Conservation (phyloP, 2,888 invertebrate species). For the Amaurobius ferox region DNA sequence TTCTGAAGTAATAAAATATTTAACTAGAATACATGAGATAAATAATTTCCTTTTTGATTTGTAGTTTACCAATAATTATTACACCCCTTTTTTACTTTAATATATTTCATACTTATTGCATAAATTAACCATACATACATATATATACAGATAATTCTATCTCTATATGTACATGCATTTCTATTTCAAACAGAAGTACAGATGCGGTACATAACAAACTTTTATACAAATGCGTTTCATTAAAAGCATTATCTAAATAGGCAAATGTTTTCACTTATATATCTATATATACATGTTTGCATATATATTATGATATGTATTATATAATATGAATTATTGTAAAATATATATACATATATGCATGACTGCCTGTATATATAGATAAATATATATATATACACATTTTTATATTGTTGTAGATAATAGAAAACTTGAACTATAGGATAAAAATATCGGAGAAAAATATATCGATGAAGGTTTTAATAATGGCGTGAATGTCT, state of each 20-base stretch:
- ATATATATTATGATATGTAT: background rate
- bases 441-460: background rate
- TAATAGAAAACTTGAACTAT: background rate
- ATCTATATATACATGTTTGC: background rate
- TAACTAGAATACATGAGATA: too few species aligned
- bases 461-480: background rate
- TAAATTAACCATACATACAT: too few species aligned
- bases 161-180: too few species aligned
- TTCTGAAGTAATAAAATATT: too few species aligned
- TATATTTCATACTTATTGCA: too few species aligned
- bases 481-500: background rate
- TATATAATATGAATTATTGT: background rate
- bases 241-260: background rate
- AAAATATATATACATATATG: background rate
- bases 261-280: slow-evolving; percentile 3
- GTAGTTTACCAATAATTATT: too few species aligned
- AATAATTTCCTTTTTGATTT: too few species aligned
- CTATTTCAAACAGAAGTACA: too few species aligned
- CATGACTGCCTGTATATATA: slow-evolving; percentile 11
- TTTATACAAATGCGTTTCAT: too few species aligned
- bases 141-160: too few species aligned
- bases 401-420: slow-evolving; percentile 3
- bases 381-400: slow-evolving; percentile 9
- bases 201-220: too few species aligned
- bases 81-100: too few species aligned